phyloP scores from a whole-genome alignment of 2,797 vertebrate genomes.

The Alcedo quadribrachys region DNA sequence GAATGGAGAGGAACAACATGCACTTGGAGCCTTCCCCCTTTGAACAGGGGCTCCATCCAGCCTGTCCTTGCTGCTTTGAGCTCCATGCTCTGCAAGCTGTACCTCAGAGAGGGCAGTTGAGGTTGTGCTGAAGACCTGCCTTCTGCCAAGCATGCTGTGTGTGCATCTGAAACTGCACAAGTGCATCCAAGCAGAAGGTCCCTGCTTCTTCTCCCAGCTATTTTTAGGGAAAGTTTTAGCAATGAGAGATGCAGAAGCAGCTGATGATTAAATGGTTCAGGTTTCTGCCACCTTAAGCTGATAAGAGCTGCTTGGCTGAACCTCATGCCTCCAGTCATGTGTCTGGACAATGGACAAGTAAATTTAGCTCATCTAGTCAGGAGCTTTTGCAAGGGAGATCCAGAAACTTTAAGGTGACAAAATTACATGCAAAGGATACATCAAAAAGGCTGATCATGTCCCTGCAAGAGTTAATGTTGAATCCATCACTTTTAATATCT shows the following conservation, averaged over 20 bases:
- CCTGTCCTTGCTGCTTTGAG: background rate
- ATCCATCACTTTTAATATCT: conserved; percentile 88
- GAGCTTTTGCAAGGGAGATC: background rate
- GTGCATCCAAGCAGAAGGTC: background rate
- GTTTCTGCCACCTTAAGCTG: background rate
- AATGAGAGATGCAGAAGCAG: background rate
- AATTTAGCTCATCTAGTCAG: background rate
- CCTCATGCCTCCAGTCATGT: background rate
- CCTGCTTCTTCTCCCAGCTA: background rate
- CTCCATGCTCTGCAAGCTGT: background rate
- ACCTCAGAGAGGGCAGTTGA: background rate
- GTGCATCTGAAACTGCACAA: background rate
- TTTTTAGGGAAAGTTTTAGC: background rate
- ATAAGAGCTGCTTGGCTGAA: background rate
- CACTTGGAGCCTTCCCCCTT: background rate
- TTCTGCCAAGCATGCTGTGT: background rate
- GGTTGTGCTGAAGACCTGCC: background rate
- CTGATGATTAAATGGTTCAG: background rate
- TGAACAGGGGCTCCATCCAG: background rate
- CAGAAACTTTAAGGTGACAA: background rate
- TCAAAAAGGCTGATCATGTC: conserved; percentile 91
- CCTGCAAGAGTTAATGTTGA: conserved; percentile 85
- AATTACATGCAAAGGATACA: conserved; percentile 83
- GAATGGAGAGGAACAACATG: background rate
- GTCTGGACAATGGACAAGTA: background rate